These are phyloP conservation scores for Cirrhinus molitorella DNA, from an alignment of 2,797 vertebrate genomes.

Conservation along the genomic window DNA sequence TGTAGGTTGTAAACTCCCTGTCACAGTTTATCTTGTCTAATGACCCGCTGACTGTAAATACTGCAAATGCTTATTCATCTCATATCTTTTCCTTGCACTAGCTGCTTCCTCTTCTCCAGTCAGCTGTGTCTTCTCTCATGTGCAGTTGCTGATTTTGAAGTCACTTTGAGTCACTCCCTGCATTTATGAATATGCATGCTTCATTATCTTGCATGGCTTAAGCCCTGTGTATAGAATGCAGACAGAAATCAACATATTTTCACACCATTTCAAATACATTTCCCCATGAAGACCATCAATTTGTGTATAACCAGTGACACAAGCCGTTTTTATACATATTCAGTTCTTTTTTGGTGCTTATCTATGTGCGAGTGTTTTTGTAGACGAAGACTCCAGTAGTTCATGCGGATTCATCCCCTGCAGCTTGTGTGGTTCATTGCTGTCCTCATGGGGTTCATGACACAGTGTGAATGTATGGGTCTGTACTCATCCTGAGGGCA, in stretches of 20 bases:
- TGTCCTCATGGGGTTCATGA: slow-evolving; percentile 42
- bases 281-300: background rate
- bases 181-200: slow-evolving; percentile 24
- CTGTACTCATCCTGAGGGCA: slow-evolving; percentile 35
- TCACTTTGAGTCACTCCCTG: slow-evolving; percentile 2
- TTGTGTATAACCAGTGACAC: background rate
- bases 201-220: slow-evolving; percentile 30
- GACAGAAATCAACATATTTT: background rate
- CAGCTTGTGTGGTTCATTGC: slow-evolving; percentile 33
- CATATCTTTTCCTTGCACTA: background rate
- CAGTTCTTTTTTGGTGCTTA: background rate
- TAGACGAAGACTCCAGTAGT: background rate
- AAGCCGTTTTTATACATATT: background rate
- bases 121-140: slow-evolving; percentile 1
- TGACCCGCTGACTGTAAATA: background rate
- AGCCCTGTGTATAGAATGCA: background rate
- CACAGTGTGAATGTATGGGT: slow-evolving; percentile 39
- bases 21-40: background rate
- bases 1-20: background rate
- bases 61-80: slow-evolving; percentile 4
- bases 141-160: background rate
- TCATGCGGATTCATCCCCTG: slow-evolving; percentile 7
- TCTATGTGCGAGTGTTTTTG: slow-evolving; percentile 7
- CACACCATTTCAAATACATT: background rate
- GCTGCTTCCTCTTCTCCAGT: background rate